Percentiles rank a stretch among this genome's conserved stretches.
These are phyloP conservation scores for Gambusia affinis DNA, from an alignment of 2,113 vertebrate genomes.

Conservation along the genomic window DNA sequence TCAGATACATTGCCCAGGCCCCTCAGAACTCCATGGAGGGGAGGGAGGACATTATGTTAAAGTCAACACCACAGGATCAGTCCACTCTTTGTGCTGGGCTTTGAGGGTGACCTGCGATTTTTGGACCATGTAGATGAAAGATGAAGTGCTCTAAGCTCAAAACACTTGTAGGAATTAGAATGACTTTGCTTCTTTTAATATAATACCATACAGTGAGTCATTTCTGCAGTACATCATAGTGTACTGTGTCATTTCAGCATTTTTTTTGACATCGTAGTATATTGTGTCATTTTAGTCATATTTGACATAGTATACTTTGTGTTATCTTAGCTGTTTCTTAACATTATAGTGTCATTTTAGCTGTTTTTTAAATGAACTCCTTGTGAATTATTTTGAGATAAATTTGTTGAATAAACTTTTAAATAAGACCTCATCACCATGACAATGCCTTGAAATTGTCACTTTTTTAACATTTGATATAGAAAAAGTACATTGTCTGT, in stretches of 20 bases:
- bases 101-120: slow-evolving; percentile 71
- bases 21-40: slow-evolving; percentile 79
- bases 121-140: slow-evolving; percentile 57
- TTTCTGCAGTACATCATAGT: no score
- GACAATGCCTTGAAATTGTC: neutral
- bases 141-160: slow-evolving; percentile 46
- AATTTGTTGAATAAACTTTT: neutral
- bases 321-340: no score
- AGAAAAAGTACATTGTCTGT: no score
- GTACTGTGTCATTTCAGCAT: neutral
- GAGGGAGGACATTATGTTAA: slow-evolving; percentile 80
- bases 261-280: no score
- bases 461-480: no score
- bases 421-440: neutral
- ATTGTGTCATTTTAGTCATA: no score
- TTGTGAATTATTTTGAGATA: neutral
- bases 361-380: neutral
- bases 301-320: no score
- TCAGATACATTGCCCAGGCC: slow-evolving; percentile 87
- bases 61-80: slow-evolving; percentile 77
- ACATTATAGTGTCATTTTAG: no score
- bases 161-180: slow-evolving; percentile 36
- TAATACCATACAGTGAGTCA: no score
- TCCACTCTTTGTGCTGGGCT: slow-evolving; percentile 68
- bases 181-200: neutral